Evolutionary conservation across 2,113 vertebrate species (phyloP).

Genomic region (Menura novaehollandiae): DNA sequence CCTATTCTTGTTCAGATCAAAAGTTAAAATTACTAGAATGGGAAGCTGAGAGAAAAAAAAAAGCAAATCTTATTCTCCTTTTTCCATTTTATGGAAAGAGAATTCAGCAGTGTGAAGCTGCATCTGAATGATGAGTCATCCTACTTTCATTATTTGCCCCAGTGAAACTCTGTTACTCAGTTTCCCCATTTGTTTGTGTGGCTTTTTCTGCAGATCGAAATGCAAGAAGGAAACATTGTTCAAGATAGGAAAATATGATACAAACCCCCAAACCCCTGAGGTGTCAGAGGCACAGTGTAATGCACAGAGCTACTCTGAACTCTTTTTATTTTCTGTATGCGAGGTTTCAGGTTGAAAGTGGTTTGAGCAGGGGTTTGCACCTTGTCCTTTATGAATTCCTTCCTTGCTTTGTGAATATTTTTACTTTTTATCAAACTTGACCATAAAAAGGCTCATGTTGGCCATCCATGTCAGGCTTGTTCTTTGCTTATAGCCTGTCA

Average conservation of each 20-base stretch:
- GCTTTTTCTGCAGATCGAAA: neutral
- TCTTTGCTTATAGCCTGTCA: neutral
- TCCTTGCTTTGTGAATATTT: neutral
- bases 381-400: neutral
- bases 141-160: neutral
- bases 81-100: slow-evolving; percentile 2
- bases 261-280: neutral
- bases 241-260: slow-evolving; percentile 42
- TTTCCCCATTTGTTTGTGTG: slow-evolving; percentile 46
- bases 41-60: neutral
- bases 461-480: neutral
- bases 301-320: neutral
- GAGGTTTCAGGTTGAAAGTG: neutral
- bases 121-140: neutral
- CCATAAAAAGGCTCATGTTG: neutral
- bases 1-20: neutral
- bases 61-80: neutral
- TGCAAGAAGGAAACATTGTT: neutral
- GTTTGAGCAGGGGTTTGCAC: neutral
- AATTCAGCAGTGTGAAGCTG: neutral
- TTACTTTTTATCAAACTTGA: neutral
- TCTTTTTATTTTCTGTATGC: neutral
- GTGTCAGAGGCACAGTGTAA: neutral
- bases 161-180: slow-evolving; percentile 41
- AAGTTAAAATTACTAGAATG: neutral